Base-by-base conservation (phyloP, 2,113 vertebrate species). In the Synchiropus splendidus region DNA sequence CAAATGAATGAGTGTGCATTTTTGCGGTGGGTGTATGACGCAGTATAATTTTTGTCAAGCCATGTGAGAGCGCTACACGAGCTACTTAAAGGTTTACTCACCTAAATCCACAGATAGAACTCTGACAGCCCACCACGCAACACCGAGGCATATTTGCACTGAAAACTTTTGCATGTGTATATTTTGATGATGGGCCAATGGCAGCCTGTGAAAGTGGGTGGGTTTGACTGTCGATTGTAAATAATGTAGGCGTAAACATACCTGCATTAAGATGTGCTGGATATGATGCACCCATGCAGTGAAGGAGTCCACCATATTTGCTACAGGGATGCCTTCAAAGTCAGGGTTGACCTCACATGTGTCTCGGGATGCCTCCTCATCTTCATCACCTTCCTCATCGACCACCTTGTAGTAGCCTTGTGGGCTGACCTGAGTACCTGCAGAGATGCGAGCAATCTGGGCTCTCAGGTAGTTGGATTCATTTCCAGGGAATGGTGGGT, bases 361-460 rank as follows among this genome's bases (percentile, higher is more conserved):
- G 9, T 87, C 81, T 40, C 53, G 67, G 4, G 66, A 61, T 1
- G 46, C 58, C 51, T 83, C 90, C 0, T 94, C 90, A 2, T 93
- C 92, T 14, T 92, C 90, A 0, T 90, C 88, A 2, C 72, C 89
- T 16, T 97, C 92, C 39, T 92, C 90, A 38, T 92, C 90, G 48
- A 52, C 63, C 48, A 89, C 85, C 51, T 89, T 89, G 46, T 89
- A 99, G 70, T 87, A 97, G 5, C 92, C 90, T 42, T 86, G 67
- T 10, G 94, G 95, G 54, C 93, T 94, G 58, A 98, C 64, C 0
- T 94, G 93, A 1, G 95, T 91, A 8, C 86, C 88, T 1, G 91
- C 93, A 17, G 93, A 96, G 76, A 99, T 97, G 1, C 94, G 87
- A 39, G 94, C 91, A 10, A 99, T 92, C 70, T 97, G 94, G 10